Evolutionary conservation across 2,797 vertebrate species (phyloP).

Genomic region (Loriculus beryllinus): DNA sequence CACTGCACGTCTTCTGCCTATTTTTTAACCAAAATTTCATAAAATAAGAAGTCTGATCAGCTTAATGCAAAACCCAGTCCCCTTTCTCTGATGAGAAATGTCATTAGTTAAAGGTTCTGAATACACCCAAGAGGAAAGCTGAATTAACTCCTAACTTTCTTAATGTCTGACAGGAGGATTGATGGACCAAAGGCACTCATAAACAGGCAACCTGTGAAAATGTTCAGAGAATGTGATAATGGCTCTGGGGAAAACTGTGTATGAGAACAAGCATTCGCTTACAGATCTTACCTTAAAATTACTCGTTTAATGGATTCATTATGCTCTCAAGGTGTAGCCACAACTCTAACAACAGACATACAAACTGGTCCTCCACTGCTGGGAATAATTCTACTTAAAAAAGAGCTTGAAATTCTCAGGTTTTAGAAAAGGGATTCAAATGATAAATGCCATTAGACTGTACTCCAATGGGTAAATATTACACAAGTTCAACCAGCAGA

Average conservation of each 20-base stretch:
- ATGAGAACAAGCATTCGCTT: not conserved
- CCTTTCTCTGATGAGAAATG: not conserved
- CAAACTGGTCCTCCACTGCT: not conserved
- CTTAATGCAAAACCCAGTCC: not conserved
- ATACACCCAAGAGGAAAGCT: not conserved
- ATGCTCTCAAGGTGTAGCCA: not conserved
- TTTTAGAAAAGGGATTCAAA: not conserved
- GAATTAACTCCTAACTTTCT: not conserved
- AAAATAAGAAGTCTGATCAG: not conserved
- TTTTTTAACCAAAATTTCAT: not conserved
- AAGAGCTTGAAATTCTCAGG: not conserved
- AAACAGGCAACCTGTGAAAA: constrained; percentile 4
- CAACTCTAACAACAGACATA: not conserved
- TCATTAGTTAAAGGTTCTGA: not conserved
- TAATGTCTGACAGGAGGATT: not conserved
- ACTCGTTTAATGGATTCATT: not conserved
- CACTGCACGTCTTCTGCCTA: not conserved
- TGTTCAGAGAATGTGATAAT: not conserved
- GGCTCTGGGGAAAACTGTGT: not conserved
- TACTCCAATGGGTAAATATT: not conserved
- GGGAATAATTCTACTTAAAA: not conserved
- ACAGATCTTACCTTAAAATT: not conserved
- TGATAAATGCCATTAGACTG: not conserved
- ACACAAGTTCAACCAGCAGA: not conserved
- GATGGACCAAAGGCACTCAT: not conserved